Percentiles rank a stretch among this genome's conserved stretches.
These are phyloP conservation scores for Poeciliopsis occidentalis DNA, from an alignment of 2,113 vertebrate genomes.

Conservation along the genomic window DNA sequence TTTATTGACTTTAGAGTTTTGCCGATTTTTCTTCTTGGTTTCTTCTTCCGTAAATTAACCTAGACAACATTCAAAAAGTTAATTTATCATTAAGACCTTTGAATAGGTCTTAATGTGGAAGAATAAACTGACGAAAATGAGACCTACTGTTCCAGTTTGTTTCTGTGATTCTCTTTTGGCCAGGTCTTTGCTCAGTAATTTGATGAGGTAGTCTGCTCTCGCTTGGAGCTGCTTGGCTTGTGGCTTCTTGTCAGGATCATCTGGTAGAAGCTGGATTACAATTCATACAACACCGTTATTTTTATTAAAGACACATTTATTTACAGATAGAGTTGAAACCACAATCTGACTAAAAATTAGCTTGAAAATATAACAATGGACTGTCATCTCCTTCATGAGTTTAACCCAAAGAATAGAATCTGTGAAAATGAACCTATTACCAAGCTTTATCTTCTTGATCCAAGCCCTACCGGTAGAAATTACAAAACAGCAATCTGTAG, in stretches of 20 bases:
- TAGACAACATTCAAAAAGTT: slow-evolving; percentile 54
- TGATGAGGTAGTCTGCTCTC: slow-evolving; percentile 99
- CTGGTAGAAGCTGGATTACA: slow-evolving; percentile 89
- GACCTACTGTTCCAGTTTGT: slow-evolving; percentile 88
- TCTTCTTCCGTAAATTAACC: slow-evolving; percentile 92
- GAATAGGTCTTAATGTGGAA: background rate
- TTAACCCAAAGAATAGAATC: no score
- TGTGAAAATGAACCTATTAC: no score
- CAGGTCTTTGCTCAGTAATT: slow-evolving; percentile 95
- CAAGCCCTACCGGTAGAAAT: no score
- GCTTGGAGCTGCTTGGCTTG: slow-evolving; percentile 99
- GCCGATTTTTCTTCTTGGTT: slow-evolving; percentile 90
- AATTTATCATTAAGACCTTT: no score
- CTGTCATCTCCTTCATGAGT: no score
- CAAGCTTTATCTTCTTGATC: no score
- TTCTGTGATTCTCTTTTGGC: slow-evolving; percentile 93
- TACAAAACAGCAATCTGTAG: no score
- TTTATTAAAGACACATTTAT: background rate
- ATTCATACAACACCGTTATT: background rate
- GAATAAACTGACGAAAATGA: background rate
- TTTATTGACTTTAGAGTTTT: slow-evolving; percentile 86
- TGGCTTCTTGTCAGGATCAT: slow-evolving; percentile 98
- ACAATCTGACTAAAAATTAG: no score
- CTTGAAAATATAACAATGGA: no score
- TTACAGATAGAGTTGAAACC: no score